These are phyloP conservation scores for Apostichopus japonicus DNA, from an alignment of 35 echinoderm and acorn worm species.

Conservation along the genomic window DNA sequence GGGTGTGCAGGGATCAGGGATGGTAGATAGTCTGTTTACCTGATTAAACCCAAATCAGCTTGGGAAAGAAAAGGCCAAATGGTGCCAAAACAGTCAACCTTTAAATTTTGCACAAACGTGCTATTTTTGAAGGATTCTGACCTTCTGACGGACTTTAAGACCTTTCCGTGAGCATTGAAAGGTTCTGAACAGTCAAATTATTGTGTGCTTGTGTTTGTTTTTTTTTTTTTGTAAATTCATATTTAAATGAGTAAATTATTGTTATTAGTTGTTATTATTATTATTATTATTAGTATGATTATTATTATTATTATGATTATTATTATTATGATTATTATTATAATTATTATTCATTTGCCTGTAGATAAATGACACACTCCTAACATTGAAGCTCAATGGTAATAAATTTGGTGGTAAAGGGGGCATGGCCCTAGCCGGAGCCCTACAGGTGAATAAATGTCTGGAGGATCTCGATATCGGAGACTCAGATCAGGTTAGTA, in stretches of 20 bases:
- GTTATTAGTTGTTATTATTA: not conserved
- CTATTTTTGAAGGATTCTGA: too few relatives aligned
- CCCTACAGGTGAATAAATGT: conserved; percentile 89
- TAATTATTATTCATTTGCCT: not conserved
- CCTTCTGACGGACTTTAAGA: too few relatives aligned
- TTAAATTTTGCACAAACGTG: too few relatives aligned
- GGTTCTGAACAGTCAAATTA: too few relatives aligned
- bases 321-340: not conserved
- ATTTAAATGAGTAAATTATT: not conserved
- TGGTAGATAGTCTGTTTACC: too few relatives aligned
- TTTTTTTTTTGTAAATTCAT: not conserved
- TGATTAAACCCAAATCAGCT: too few relatives aligned
- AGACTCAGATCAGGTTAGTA: conserved; percentile 90
- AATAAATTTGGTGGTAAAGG: conserved; percentile 94
- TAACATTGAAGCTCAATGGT: conserved; percentile 85
- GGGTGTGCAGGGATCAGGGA: too few relatives aligned
- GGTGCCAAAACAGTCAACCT: too few relatives aligned
- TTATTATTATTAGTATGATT: not conserved
- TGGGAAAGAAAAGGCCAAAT: too few relatives aligned
- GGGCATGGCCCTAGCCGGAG: conserved; percentile 87
- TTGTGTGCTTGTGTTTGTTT: too few relatives aligned
- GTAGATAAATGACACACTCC: conserved; percentile 85
- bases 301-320: not conserved
- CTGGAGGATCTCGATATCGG: conserved; percentile 85
- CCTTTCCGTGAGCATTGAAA: too few relatives aligned